Evolutionary conservation across 2,888 invertebrate species (phyloP).

Genomic region (Darwinula stevensoni): DNA sequence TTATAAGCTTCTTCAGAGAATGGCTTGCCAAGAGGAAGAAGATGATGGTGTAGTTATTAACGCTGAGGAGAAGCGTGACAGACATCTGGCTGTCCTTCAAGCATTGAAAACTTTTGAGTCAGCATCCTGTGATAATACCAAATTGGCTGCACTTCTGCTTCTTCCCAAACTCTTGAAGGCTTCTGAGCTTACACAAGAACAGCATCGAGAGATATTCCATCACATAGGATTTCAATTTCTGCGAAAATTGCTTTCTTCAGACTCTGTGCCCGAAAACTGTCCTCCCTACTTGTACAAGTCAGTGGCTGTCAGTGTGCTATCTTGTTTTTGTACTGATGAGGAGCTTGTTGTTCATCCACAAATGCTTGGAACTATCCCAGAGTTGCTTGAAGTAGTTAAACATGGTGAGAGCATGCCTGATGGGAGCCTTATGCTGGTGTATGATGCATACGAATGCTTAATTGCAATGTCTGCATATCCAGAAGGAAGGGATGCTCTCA

Average conservation of each 20-base stretch:
- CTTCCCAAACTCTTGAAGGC: too few relatives aligned
- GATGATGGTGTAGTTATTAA: too few relatives aligned
- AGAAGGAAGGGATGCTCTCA: slow-evolving; percentile 44
- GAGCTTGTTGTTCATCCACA: slow-evolving; percentile 10
- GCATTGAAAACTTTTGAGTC: too few relatives aligned
- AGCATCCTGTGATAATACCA: too few relatives aligned
- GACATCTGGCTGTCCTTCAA: too few relatives aligned
- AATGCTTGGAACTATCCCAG: slow-evolving; percentile 7
- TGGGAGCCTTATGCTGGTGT: slow-evolving; percentile 6
- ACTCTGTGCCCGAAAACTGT: slow-evolving; percentile 49
- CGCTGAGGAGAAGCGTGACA: too few relatives aligned
- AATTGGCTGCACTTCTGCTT: too few relatives aligned
- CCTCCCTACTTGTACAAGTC: slow-evolving; percentile 69
- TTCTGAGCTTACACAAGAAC: background rate
- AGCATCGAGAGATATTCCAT: slow-evolving; percentile 29
- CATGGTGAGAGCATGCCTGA: slow-evolving; percentile 1
- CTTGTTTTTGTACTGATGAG: slow-evolving; percentile 30
- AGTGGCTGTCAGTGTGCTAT: slow-evolving; percentile 55
- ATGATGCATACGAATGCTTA: slow-evolving; percentile 12
- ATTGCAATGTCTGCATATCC: slow-evolving; percentile 17
- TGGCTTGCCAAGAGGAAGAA: too few relatives aligned
- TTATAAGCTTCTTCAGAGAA: too few relatives aligned
- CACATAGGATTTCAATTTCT: slow-evolving; percentile 66
- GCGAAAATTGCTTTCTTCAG: slow-evolving; percentile 38
- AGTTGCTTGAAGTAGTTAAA: slow-evolving; percentile 7